phyloP scores from a whole-genome alignment of 2,888 invertebrate species.

The Nasonovia ribisnigri region DNA sequence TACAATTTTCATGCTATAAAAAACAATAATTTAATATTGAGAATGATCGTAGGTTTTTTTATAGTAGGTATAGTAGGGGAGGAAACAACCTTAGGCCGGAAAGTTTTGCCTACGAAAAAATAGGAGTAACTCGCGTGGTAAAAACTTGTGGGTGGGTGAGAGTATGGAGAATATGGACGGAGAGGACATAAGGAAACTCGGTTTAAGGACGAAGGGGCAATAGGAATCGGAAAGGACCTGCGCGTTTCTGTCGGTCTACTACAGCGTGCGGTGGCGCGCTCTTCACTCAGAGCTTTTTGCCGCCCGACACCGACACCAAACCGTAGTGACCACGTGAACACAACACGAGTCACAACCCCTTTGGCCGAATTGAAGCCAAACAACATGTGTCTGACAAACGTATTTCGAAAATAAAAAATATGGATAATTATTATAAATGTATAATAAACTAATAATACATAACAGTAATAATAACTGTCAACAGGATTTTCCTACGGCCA shows the following conservation, averaged over 20 bases:
- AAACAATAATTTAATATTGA: not conserved
- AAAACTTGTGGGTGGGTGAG: not conserved
- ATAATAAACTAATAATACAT: not conserved
- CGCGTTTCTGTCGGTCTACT: conserved; percentile 5
- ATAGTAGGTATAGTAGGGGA: not conserved
- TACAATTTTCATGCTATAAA: not conserved
- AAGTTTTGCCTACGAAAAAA: conserved; percentile 44
- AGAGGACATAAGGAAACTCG: not conserved
- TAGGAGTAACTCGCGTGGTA: conserved; percentile 33
- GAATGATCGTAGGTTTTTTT: not conserved
- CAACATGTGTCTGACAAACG: not conserved
- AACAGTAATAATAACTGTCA: not conserved
- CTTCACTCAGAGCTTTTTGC: conserved; percentile 44
- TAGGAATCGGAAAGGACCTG: conserved; percentile 59
- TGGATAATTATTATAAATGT: not conserved
- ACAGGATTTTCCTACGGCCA: not conserved
- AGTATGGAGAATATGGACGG: not conserved
- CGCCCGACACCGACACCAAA: not conserved
- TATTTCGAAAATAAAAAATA: not conserved
- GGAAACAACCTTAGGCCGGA: not conserved
- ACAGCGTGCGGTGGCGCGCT: conserved; percentile 57
- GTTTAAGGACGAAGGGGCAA: conserved; percentile 46
- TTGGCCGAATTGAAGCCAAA: not conserved
- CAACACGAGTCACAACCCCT: conserved; percentile 59
- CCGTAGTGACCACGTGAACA: conserved; percentile 62